Evolutionary conservation across 2,113 vertebrate genomes (phyloP), one percentile per base, ranked within the genome.

Genomic region (Perognathus longimembris): DNA sequence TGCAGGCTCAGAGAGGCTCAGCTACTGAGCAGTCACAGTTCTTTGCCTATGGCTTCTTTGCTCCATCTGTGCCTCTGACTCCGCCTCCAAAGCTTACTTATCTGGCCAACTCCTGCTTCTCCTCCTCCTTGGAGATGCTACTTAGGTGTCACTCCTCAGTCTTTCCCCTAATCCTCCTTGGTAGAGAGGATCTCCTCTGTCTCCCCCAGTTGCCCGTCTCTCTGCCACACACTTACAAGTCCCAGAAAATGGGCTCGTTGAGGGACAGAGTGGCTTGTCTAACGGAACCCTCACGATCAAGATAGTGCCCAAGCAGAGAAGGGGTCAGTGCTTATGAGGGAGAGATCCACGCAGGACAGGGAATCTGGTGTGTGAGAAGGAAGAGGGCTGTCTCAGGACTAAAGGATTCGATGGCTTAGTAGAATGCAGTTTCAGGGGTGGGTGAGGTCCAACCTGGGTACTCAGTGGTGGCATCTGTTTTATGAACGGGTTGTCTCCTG

Each of bases 1-100:
- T 30, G 32, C 1, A 5, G n/a, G 45, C 38, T 50, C 14, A 28
- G 57, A 15, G 34, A 14, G n/a, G 18, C 57, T 89, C 66, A n/a
- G 80, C 17, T 0, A 8, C 20, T 0, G 22, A 75, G 4, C 17
- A 32, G 18, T 18, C 5, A 2, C 28, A 0, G 0, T 9, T 61
- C 63, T 24, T 59, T 42, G 17, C 5, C 5, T 3, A 2, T 1
- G 0, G 0, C 36, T 3, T 74, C 18, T 26, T 10, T 34, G 30
- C 50, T 17, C 67, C 67, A 63, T 12, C 40, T 1, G 9, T 1
- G 5, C 15, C 30, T 24, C 75, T 17, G 2, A 3, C 32, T 42
- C 73, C 61, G 24, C 20, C 70, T 10, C 14, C 7, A 36, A 20
- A 88, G 5, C 32, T n/a, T 26, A 36, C 40, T 36, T 6, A 1